Conservation (phyloP, 2,113 vertebrate species). For the Pseudorhombus dupliciocellatus region DNA sequence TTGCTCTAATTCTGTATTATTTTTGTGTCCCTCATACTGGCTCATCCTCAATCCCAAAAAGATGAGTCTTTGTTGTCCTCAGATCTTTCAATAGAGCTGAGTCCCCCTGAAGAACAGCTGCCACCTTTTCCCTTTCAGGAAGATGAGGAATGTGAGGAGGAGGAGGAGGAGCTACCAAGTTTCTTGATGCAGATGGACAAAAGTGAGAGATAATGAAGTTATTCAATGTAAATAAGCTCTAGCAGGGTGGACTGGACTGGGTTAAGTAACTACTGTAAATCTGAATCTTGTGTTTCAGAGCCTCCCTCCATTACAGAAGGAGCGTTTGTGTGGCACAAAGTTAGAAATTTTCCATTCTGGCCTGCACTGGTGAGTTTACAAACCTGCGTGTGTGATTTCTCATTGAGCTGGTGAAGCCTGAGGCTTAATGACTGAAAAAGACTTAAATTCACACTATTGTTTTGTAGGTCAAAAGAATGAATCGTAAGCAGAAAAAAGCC, state of each 20-base stretch:
- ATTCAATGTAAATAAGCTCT: not conserved
- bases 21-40: not conserved
- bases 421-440: not conserved
- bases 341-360: slow-evolving; percentile 79
- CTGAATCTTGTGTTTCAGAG: slow-evolving; percentile 64
- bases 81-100: slow-evolving; percentile 78
- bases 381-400: not conserved
- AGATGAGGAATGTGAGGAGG: slow-evolving; percentile 66
- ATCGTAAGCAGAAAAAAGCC: slow-evolving; percentile 84
- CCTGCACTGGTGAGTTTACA: slow-evolving; percentile 76
- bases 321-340: slow-evolving; percentile 81
- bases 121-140: slow-evolving; percentile 39
- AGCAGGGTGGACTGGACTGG: not conserved
- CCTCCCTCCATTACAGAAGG: slow-evolving; percentile 71
- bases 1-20: slow-evolving; percentile 18
- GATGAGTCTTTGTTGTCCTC: slow-evolving; percentile 65
- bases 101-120: slow-evolving; percentile 59
- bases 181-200: slow-evolving; percentile 67
- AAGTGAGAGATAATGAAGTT: slow-evolving; percentile 54
- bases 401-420: not conserved
- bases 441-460: not conserved
- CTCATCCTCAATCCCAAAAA: slow-evolving; percentile 3
- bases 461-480: slow-evolving; percentile 87
- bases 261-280: not conserved
- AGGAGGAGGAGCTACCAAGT: slow-evolving; percentile 78